Base-by-base conservation (phyloP, 2,113 vertebrate species). In the Atherinomorus stipes region DNA sequence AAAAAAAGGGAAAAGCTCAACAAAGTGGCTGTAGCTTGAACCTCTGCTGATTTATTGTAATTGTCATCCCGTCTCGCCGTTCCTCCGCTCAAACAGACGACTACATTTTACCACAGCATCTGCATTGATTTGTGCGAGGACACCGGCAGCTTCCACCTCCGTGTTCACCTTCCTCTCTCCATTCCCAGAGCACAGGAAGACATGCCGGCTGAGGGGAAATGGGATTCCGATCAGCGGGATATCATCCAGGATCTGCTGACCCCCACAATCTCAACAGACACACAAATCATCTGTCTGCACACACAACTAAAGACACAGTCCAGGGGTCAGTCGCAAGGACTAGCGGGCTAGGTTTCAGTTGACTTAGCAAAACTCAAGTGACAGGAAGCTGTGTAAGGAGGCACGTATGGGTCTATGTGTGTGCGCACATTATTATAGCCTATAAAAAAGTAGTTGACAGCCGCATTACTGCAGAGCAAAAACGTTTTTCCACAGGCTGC, bases 311-410 rank as follows among this genome's bases (percentile, higher is more conserved):
- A 71, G 26, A 84, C 77, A 79, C 76, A 45, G 71, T 70, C 44
- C 74, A 85, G 80, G 89, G 90, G 90, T 94, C 91, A 93, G 65
- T 40, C 65, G 62, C 90, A 91, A 93, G 92, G 93, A 91, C 91
- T 91, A 76, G 81, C 54, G 74, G 89, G 71, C 89, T 67, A 40
- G 88, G 90, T 93, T 93, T 91, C 92, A 91, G 90, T 88, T 61
- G 70, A 90, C 81, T 81, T 88, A 69, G 88, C 89, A 90, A 76
- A 91, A 87, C 85, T 71, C 58, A 47, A 76, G 62, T 82, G 71
- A 87, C 80, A 88, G 88, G 90, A 85, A 84, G 70, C 74, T 71
- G 77, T 86, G 78, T 64, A 61, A 71, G 76, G 77, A 73, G 58
- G 69, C 65, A 10, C 71, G 75, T 76, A 66, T 77, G 54, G 38